Conservation (phyloP, 2,797 vertebrate species). For the Sebastes flavidus region DNA sequence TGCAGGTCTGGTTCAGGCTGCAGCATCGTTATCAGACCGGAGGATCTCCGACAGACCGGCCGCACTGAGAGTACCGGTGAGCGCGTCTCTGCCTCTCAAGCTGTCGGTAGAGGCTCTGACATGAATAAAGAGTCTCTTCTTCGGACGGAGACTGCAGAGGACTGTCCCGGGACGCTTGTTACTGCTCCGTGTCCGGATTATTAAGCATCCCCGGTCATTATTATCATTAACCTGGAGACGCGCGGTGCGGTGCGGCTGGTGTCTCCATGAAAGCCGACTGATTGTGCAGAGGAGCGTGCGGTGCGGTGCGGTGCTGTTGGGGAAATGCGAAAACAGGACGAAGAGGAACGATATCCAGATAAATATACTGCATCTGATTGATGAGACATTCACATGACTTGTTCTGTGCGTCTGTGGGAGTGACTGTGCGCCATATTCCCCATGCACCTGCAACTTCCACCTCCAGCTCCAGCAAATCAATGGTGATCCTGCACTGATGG, state of each 20-base stretch:
- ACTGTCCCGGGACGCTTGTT: background rate
- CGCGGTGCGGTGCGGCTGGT: conserved; percentile 11
- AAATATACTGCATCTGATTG: conserved; percentile 18
- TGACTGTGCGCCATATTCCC: conserved; percentile 47
- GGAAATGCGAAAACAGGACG: conserved; percentile 18
- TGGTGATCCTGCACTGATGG: conserved; percentile 24
- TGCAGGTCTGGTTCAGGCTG: conserved; percentile 71
- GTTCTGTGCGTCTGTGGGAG: background rate
- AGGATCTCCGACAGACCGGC: conserved; percentile 32
- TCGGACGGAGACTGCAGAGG: conserved; percentile 10
- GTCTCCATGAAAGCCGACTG: conserved; percentile 47
- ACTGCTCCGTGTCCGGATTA: conserved; percentile 20
- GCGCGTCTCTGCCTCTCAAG: background rate
- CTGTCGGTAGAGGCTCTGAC: background rate
- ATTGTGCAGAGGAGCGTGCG: conserved; percentile 56
- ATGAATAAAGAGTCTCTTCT: conserved; percentile 25
- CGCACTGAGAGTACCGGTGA: background rate
- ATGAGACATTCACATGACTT: conserved; percentile 15
- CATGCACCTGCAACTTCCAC: conserved; percentile 55
- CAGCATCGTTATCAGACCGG: conserved; percentile 55
- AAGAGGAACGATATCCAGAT: background rate
- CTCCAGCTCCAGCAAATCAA: background rate
- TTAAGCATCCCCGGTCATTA: conserved; percentile 20
- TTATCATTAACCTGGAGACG: conserved; percentile 36
- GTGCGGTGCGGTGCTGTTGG: conserved; percentile 3